A percentile compares a stretch with the other conserved stretches of the same genome.
These are phyloP conservation scores for Amphiduros pacificus DNA, from an alignment of 2,888 invertebrate species.

Conservation along the genomic window DNA sequence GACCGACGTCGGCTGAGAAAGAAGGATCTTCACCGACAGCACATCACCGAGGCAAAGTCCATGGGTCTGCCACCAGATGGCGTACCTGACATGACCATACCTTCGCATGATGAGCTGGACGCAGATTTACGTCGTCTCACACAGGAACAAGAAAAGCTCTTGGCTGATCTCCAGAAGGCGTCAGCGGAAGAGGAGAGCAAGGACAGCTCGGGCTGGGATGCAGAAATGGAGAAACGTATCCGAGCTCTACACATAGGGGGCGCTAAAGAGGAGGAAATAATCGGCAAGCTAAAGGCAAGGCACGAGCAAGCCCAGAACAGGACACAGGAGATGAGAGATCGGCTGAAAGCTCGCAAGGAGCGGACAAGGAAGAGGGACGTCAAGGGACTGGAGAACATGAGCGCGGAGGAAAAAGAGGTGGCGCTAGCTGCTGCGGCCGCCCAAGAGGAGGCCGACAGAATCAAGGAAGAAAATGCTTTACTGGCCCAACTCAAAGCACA, in stretches of 20 bases:
- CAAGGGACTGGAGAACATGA: conserved; percentile 34
- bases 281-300: conserved; percentile 19
- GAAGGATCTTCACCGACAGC: conserved; percentile 48
- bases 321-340: conserved; percentile 34
- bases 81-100: conserved; percentile 44
- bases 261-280: conserved; percentile 33
- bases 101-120: conserved; percentile 43
- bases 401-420: conserved; percentile 38
- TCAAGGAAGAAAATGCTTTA: conserved; percentile 42
- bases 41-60: conserved; percentile 43
- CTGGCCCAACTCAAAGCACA: conserved; percentile 37
- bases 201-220: conserved; percentile 18
- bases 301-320: not conserved
- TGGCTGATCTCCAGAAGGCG: conserved; percentile 38
- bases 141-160: conserved; percentile 44
- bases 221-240: conserved; percentile 37
- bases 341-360: conserved; percentile 30
- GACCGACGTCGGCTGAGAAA: conserved; percentile 44
- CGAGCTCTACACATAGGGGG: conserved; percentile 32
- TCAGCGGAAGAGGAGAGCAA: conserved; percentile 18
- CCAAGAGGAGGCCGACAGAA: conserved; percentile 45
- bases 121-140: conserved; percentile 39
- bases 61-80: conserved; percentile 43
- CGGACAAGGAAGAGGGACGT: conserved; percentile 2
- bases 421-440: conserved; percentile 34